phyloP scores from a whole-genome alignment of 1,140 invertebrate genomes.

The Drosophila orena region DNA sequence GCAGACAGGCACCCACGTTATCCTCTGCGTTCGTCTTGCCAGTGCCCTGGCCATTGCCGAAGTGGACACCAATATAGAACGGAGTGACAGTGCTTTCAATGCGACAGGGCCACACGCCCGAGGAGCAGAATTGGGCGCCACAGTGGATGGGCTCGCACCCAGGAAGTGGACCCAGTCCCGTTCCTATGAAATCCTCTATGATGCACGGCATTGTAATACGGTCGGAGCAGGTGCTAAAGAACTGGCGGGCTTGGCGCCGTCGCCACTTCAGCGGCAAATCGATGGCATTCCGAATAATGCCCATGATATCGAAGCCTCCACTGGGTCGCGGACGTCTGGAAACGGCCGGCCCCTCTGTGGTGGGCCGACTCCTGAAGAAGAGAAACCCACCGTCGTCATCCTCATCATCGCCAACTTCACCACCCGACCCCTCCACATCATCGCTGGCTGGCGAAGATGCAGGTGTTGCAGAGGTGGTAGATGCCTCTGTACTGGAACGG shows the following conservation, averaged over 20 bases:
- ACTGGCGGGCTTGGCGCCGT: constrained; percentile 67
- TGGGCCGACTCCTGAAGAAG: constrained; percentile 44
- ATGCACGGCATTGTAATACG: constrained; percentile 92
- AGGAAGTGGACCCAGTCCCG: constrained; percentile 81
- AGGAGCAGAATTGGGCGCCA: constrained; percentile 89
- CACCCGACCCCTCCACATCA: constrained; percentile 84
- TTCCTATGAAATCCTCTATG: constrained; percentile 92
- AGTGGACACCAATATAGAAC: constrained; percentile 91
- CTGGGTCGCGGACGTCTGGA: constrained; percentile 65
- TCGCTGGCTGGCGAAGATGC: constrained; percentile 58
- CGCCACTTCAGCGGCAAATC: constrained; percentile 59
- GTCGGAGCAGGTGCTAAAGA: constrained; percentile 87
- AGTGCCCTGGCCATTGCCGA: constrained; percentile 88
- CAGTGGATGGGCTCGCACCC: constrained; percentile 88
- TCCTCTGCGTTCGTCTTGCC: constrained; percentile 90
- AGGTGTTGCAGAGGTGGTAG: constrained; percentile 14
- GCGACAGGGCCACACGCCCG: constrained; percentile 87
- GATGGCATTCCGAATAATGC: constrained; percentile 47
- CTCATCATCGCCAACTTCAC: constrained; percentile 30
- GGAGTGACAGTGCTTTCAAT: constrained; percentile 91
- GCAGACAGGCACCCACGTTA: constrained; percentile 91
- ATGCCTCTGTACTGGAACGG: constrained; percentile 48
- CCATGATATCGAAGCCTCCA: constrained; percentile 74
- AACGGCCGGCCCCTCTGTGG: constrained; percentile 47
- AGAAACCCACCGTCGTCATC: constrained; percentile 49